Conservation (phyloP, 2,797 vertebrate genomes). For the Megaceryle alcyon region DNA sequence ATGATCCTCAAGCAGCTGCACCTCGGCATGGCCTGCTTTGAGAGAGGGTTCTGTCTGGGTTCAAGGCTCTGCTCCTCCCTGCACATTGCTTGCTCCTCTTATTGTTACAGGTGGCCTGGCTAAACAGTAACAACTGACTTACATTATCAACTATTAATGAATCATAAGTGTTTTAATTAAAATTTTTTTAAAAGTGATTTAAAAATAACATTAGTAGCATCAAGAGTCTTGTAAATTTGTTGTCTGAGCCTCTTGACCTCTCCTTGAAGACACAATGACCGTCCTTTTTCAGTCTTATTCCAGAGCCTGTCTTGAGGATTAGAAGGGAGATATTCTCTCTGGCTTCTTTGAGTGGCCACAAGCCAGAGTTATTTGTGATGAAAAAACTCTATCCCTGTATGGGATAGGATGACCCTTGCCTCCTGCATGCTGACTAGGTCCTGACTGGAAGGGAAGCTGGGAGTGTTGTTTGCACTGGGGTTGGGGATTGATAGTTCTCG, state of each 20-base stretch:
- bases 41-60: fast-evolving
- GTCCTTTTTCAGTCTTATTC: not conserved
- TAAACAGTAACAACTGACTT: not conserved
- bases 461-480: not conserved
- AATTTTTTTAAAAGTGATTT: not conserved
- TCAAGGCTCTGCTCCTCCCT: not conserved
- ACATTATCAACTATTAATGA: not conserved
- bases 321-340: not conserved
- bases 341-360: not conserved
- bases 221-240: not conserved
- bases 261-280: not conserved
- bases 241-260: not conserved
- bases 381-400: not conserved
- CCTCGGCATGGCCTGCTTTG: not conserved
- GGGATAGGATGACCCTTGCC: not conserved
- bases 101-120: not conserved
- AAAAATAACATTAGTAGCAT: not conserved
- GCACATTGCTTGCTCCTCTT: not conserved
- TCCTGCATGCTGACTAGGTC: fast-evolving
- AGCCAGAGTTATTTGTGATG: not conserved
- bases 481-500: not conserved
- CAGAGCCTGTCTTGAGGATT: not conserved
- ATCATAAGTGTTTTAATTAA: not conserved
- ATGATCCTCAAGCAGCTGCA: not conserved
- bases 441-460: not conserved